Percentiles rank a stretch among this genome's conserved stretches.
phyloP scores from a whole-genome alignment of 2,797 vertebrate genomes.

The Leptatherina wallacei region DNA sequence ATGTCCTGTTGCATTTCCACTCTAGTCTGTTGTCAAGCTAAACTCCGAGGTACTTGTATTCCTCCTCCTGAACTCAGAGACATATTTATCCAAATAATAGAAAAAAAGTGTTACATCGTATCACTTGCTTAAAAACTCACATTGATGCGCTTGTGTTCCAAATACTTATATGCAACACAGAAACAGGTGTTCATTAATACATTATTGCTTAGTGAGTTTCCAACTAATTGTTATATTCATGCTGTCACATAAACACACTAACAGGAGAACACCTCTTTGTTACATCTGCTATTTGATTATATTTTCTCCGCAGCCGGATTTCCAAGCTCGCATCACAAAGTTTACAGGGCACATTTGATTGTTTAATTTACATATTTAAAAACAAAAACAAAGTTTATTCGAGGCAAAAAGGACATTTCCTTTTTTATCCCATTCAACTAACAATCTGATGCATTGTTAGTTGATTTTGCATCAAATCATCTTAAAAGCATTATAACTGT shows the following conservation, averaged over 20 bases:
- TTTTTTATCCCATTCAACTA: background rate
- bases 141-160: conserved; percentile 34
- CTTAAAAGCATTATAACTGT: conserved; percentile 10
- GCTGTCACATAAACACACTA: background rate
- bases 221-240: conserved; percentile 2
- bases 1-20: too few species aligned
- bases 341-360: background rate
- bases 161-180: conserved; percentile 5
- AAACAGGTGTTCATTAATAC: conserved; percentile 56
- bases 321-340: too few species aligned
- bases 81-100: conserved; percentile 17
- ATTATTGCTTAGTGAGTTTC: background rate
- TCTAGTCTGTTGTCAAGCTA: too few species aligned
- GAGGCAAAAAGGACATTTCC: too few species aligned
- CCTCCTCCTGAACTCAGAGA: background rate
- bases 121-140: conserved; percentile 29
- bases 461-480: conserved; percentile 17
- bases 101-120: conserved; percentile 12
- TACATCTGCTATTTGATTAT: background rate
- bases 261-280: background rate
- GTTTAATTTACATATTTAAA: background rate
- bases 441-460: background rate
- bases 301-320: too few species aligned
- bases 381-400: background rate
- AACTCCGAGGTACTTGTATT: too few species aligned